These are phyloP conservation scores for Motacilla tschutschensis DNA, from an alignment of 2,113 vertebrate genomes.

Conservation along the genomic window DNA sequence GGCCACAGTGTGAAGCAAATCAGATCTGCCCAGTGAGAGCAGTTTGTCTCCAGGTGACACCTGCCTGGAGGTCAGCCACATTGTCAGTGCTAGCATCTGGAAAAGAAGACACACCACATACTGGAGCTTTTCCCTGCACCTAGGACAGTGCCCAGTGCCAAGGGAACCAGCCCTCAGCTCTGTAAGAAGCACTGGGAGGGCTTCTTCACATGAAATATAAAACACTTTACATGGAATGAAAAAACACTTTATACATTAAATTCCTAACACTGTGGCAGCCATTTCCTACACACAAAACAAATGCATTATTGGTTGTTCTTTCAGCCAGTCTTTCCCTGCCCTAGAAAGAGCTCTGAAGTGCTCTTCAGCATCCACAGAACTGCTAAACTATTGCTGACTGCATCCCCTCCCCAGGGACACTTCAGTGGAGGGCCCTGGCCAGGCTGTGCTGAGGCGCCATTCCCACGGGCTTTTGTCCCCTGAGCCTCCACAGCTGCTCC, in stretches of 20 bases:
- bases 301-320: neutral
- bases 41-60: neutral
- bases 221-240: constrained; percentile 54
- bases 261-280: constrained; percentile 53
- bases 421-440: neutral
- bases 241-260: constrained; percentile 53
- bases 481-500: neutral
- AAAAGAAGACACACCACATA: constrained; percentile 13
- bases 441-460: rapidly evolving
- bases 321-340: constrained; percentile 23
- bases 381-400: neutral
- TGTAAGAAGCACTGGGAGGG: neutral
- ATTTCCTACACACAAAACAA: constrained; percentile 59
- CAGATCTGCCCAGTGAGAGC: neutral
- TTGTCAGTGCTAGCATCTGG: neutral
- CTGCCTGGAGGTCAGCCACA: neutral
- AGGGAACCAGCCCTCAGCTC: neutral
- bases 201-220: constrained; percentile 63
- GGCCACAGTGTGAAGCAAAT: neutral
- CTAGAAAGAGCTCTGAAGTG: neutral
- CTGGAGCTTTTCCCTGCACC: neutral
- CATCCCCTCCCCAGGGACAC: neutral
- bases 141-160: constrained; percentile 20
- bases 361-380: neutral
- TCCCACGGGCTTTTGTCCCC: rapidly evolving